These are phyloP conservation scores for Vanessa tameamea DNA, from an alignment of 1,140 invertebrate species.

Conservation along the genomic window DNA sequence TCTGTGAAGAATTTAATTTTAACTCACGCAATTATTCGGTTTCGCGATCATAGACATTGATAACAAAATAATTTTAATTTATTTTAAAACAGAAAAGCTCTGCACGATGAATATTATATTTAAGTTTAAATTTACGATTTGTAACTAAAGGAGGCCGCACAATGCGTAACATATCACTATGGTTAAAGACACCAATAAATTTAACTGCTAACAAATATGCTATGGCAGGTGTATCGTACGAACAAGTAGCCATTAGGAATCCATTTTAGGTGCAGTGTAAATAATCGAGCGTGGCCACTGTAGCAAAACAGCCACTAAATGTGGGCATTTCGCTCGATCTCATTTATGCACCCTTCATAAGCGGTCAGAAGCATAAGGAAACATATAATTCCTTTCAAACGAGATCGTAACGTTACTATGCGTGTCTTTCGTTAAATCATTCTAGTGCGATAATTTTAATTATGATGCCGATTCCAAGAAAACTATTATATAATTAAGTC, in stretches of 20 bases:
- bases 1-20: conserved; percentile 8
- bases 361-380: conserved; percentile 55
- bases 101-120: conserved; percentile 24
- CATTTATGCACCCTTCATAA: conserved; percentile 77
- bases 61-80: conserved; percentile 1
- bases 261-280: conserved; percentile 76
- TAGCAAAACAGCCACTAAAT: conserved; percentile 59
- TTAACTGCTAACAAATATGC: conserved; percentile 64
- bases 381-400: conserved; percentile 30
- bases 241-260: conserved; percentile 76
- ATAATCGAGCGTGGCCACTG: conserved; percentile 62
- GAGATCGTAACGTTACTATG: conserved; percentile 16
- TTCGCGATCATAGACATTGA: conserved; percentile 12
- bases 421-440: not conserved
- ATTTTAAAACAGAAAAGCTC: not conserved
- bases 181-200: conserved; percentile 58
- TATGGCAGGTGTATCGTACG: conserved; percentile 68
- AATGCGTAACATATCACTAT: conserved; percentile 46
- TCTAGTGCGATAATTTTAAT: not conserved
- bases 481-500: too few species aligned
- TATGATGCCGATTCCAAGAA: not conserved
- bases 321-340: conserved; percentile 51
- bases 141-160: conserved; percentile 20
- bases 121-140: conserved; percentile 17
- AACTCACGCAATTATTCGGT: conserved; percentile 5